A percentile compares a stretch with the other conserved stretches of the same genome.
phyloP scores from a whole-genome alignment of 2,888 invertebrate species.

The Heliconius erato region DNA sequence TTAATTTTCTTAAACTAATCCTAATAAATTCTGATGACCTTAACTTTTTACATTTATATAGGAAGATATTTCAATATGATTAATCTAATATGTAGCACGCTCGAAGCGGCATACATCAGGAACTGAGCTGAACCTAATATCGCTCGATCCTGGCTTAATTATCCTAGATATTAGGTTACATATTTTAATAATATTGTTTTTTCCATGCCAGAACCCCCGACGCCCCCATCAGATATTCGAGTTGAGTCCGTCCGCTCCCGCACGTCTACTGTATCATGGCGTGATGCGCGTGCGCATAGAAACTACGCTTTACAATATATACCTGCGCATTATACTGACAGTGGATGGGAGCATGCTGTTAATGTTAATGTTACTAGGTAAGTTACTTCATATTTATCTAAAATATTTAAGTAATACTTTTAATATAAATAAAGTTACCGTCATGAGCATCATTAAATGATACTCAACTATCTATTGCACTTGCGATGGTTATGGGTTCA shows the following conservation, averaged over 20 bases:
- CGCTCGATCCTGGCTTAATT: too few species aligned
- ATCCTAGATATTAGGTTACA: too few species aligned
- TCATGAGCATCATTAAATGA: neutral
- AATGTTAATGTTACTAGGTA: constrained; percentile 76
- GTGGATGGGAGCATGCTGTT: constrained; percentile 74
- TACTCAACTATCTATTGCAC: too few species aligned
- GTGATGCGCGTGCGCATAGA: constrained; percentile 67
- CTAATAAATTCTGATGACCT: too few species aligned
- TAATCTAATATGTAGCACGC: too few species aligned
- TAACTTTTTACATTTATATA: too few species aligned
- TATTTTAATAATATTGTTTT: neutral
- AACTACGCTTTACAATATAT: constrained; percentile 76
- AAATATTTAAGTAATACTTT: neutral
- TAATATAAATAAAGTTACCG: neutral
- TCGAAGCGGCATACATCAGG: too few species aligned
- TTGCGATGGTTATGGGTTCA: too few species aligned
- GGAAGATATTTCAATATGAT: too few species aligned
- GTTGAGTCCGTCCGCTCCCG: constrained; percentile 72
- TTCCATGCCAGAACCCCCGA: constrained; percentile 75
- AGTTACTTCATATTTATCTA: neutral
- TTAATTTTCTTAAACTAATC: too few species aligned
- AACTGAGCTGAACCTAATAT: neutral
- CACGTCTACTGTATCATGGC: constrained; percentile 71
- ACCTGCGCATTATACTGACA: constrained; percentile 65
- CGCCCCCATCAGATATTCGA: constrained; percentile 76